These are phyloP conservation scores for Phataginus tricuspis DNA, from an alignment of 2,797 vertebrate species.

Conservation along the genomic window DNA sequence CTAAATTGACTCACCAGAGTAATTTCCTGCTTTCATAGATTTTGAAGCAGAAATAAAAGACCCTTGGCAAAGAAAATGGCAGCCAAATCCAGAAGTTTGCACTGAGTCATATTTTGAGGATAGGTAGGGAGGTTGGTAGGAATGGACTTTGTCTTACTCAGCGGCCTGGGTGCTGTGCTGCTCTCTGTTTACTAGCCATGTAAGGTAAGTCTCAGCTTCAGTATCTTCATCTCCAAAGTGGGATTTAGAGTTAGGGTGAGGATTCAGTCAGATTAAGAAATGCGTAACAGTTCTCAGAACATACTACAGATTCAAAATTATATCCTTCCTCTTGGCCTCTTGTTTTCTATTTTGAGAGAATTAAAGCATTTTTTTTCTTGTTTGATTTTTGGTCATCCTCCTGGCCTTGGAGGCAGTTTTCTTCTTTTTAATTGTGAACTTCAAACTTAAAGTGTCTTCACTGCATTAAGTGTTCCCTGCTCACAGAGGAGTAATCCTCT, in stretches of 20 bases:
- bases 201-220: not conserved
- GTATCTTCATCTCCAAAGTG: conserved; percentile 26
- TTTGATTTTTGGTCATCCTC: conserved; percentile 32
- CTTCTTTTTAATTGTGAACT: not conserved
- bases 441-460: conserved; percentile 29
- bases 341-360: conserved; percentile 31
- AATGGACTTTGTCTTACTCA: not conserved
- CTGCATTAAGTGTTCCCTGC: not conserved
- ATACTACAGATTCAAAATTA: conserved; percentile 6
- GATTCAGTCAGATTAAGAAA: conserved; percentile 46
- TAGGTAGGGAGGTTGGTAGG: not conserved
- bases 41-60: conserved; percentile 46
- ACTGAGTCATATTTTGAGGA: not conserved
- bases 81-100: conserved; percentile 40
- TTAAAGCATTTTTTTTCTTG: not conserved
- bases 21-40: conserved; percentile 47
- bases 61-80: not conserved
- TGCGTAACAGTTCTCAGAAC: not conserved
- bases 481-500: not conserved
- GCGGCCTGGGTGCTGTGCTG: not conserved
- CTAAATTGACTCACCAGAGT: conserved; percentile 33
- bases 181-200: not conserved
- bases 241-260: not conserved
- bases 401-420: not conserved
- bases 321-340: not conserved